A percentile compares a stretch with the other conserved stretches of the same genome.
Conservation (phyloP, 2,797 vertebrate species). For the Eutrigla gurnardus region DNA sequence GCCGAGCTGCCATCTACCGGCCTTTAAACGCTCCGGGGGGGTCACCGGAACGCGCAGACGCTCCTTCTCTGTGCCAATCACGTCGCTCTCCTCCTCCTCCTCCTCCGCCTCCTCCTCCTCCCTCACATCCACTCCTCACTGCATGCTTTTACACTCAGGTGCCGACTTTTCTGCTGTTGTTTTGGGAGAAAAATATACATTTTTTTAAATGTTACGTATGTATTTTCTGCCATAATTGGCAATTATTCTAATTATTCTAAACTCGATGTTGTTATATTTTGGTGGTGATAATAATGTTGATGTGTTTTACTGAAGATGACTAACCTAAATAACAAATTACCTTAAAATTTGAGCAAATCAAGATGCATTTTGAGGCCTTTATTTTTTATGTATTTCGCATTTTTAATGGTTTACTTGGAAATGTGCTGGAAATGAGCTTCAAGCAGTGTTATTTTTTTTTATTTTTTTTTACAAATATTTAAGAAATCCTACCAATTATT, state of each 20-base stretch:
- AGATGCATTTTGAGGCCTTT: background rate
- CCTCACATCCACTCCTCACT: slow-evolving; percentile 12
- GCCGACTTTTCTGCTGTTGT: slow-evolving; percentile 12
- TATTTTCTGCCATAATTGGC: background rate
- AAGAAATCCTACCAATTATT: background rate
- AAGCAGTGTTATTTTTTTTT: background rate
- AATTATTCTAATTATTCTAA: background rate
- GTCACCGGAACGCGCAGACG: slow-evolving; percentile 82
- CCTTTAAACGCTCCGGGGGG: slow-evolving; percentile 91
- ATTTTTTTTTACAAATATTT: background rate
- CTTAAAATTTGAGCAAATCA: background rate
- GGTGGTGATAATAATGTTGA: background rate
- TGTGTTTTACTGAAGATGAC: background rate
- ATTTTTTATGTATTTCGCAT: background rate
- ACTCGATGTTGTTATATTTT: background rate
- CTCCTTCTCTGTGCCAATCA: slow-evolving; percentile 88
- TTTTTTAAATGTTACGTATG: background rate
- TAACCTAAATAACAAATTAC: background rate
- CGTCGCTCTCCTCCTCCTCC: slow-evolving; percentile 34
- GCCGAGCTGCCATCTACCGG: slow-evolving; percentile 86
- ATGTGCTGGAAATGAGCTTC: background rate
- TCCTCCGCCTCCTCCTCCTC: slow-evolving; percentile 7
- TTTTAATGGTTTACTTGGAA: background rate
- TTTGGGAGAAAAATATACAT: background rate
- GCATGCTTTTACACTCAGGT: slow-evolving; percentile 12